Evolutionary conservation across 2,888 invertebrate genomes (phyloP).

Genomic region (Actias luna): DNA sequence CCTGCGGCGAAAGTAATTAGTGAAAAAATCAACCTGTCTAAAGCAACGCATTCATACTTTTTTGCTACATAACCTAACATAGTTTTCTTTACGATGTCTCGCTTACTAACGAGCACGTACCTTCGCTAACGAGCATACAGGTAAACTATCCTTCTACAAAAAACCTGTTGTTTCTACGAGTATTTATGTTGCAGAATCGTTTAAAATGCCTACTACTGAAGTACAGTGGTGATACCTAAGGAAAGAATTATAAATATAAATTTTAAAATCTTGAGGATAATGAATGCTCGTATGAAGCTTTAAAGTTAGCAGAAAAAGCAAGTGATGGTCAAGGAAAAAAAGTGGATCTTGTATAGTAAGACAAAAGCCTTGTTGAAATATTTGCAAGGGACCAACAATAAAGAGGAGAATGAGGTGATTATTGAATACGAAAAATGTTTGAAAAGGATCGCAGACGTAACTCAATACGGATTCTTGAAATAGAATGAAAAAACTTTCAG

Average conservation of each 20-base stretch:
- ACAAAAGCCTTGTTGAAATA: conserved; percentile 13
- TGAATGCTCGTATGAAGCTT: neutral
- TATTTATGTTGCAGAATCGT: neutral
- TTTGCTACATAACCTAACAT: neutral
- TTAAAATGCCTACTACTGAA: neutral
- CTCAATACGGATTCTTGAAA: neutral
- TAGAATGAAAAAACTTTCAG: neutral
- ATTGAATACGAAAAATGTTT: neutral
- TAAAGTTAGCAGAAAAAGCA: neutral
- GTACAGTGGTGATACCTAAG: neutral
- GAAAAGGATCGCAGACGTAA: neutral
- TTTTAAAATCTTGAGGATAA: neutral
- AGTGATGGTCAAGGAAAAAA: neutral
- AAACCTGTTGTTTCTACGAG: neutral
- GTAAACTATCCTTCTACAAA: neutral
- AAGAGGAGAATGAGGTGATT: neutral
- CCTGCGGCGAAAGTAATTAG: neutral
- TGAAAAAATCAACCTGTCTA: neutral
- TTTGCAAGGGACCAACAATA: conserved; percentile 7
- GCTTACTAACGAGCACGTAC: neutral
- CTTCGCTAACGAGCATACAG: neutral
- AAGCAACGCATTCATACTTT: neutral
- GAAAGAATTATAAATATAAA: neutral
- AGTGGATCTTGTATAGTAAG: neutral
- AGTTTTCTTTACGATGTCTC: neutral